Percentiles rank a stretch among this genome's conserved stretches.
phyloP scores from a whole-genome alignment of 2,888 invertebrate genomes.

The Acleris sparsana region DNA sequence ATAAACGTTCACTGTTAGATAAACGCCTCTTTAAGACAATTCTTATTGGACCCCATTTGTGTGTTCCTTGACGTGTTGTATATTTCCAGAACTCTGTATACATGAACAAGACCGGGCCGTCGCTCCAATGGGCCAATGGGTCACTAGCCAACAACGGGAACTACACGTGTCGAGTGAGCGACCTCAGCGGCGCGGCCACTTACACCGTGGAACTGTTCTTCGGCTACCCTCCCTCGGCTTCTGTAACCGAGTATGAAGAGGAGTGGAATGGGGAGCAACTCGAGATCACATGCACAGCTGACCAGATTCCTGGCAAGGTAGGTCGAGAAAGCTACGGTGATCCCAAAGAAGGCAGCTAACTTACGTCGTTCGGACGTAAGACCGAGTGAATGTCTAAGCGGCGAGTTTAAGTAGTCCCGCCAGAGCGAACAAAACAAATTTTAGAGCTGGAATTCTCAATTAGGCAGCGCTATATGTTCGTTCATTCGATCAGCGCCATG shows the following conservation, averaged over 20 bases:
- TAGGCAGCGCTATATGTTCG: too few relatives aligned
- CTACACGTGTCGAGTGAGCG: conserved; percentile 31
- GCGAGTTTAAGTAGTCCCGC: too few relatives aligned
- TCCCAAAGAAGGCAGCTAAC: too few relatives aligned
- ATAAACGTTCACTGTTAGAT: too few relatives aligned
- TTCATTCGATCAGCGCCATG: too few relatives aligned
- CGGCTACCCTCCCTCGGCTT: conserved; percentile 5
- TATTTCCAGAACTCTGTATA: conserved; percentile 2
- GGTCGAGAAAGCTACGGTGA: too few relatives aligned
- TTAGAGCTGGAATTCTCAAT: too few relatives aligned
- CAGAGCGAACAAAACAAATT: too few relatives aligned
- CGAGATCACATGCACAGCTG: background rate
- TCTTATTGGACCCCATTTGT: too few relatives aligned
- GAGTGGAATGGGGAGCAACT: background rate
- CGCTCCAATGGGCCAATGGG: conserved; percentile 3
- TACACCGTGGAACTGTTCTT: conserved; percentile 15
- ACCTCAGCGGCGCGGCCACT: conserved; percentile 2
- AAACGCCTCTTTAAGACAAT: too few relatives aligned
- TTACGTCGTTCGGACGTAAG: too few relatives aligned
- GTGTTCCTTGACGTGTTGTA: background rate
- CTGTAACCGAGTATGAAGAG: background rate
- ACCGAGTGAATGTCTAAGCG: too few relatives aligned
- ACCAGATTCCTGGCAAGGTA: conserved; percentile 10
- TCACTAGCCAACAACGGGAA: conserved; percentile 5
- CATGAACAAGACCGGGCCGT: conserved; percentile 4